Evolutionary conservation across 2,113 vertebrate species (phyloP).

Genomic region (Hylia prasina): DNA sequence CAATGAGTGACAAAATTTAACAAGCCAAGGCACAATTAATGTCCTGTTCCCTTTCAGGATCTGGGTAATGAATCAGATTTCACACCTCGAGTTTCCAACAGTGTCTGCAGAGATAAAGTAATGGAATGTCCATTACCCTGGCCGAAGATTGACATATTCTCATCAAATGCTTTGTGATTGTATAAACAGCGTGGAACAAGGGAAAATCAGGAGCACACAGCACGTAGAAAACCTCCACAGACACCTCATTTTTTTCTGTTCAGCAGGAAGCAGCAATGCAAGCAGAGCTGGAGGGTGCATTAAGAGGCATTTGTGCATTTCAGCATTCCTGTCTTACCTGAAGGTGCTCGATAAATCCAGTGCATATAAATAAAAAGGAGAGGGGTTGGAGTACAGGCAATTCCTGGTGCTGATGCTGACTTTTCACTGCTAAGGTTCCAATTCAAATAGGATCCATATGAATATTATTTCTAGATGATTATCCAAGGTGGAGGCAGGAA

Average conservation of each 20-base stretch:
- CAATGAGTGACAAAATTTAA: not conserved
- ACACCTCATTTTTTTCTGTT: not conserved
- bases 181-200: not conserved
- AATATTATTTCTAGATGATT: not conserved
- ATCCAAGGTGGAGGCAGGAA: not conserved
- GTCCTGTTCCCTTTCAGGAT: conserved; percentile 4
- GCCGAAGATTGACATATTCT: not conserved
- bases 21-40: not conserved
- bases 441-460: not conserved
- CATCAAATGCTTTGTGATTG: not conserved
- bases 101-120: not conserved
- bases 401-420: not conserved
- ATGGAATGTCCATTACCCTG: conserved; percentile 52
- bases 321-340: conserved; percentile 42
- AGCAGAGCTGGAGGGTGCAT: not conserved
- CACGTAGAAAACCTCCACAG: not conserved
- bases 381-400: not conserved
- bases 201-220: not conserved
- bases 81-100: conserved; percentile 45
- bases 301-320: conserved; percentile 12
- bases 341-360: not conserved
- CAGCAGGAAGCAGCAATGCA: conserved; percentile 3
- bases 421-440: not conserved
- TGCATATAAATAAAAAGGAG: not conserved
- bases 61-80: conserved; percentile 59